Percentiles rank a stretch among this genome's conserved stretches.
phyloP scores from a whole-genome alignment of 64 coral and sea anemone species.

The Dendronephthya gigantea region DNA sequence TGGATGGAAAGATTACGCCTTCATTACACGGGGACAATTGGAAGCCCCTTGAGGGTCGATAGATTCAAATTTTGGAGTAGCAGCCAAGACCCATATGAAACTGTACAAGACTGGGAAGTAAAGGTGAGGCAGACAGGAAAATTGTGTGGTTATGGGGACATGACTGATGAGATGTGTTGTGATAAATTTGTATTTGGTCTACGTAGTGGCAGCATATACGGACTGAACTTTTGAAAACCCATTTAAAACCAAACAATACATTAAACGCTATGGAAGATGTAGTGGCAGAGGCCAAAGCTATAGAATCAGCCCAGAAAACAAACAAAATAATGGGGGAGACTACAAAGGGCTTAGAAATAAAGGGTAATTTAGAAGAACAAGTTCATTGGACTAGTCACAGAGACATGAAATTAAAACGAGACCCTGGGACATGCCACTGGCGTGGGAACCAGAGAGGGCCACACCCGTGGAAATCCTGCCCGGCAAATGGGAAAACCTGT shows the following conservation, averaged over 20 bases:
- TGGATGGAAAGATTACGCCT: constrained; percentile 39
- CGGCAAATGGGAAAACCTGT: too few relatives aligned
- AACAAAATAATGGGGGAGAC: constrained; percentile 39
- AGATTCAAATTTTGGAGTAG: constrained; percentile 47
- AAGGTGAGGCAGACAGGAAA: constrained; percentile 31
- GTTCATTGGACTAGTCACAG: constrained; percentile 28
- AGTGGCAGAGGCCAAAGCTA: constrained; percentile 29
- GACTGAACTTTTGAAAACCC: constrained; percentile 26
- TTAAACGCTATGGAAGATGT: constrained; percentile 5
- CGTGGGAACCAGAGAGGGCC: not conserved
- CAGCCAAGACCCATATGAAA: not conserved
- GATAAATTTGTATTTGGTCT: constrained; percentile 46
- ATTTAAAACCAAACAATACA: not conserved
- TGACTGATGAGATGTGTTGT: constrained; percentile 17
- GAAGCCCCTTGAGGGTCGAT: not conserved
- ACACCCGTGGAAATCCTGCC: not conserved
- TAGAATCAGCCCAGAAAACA: constrained; percentile 34
- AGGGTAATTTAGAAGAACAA: too few relatives aligned
- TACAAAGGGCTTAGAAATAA: not conserved
- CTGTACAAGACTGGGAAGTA: constrained; percentile 39
- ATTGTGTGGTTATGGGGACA: not conserved
- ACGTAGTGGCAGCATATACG: not conserved
- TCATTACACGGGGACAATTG: constrained; percentile 19
- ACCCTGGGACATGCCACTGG: constrained; percentile 29
- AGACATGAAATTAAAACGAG: constrained; percentile 30